Evolutionary conservation across 1,140 invertebrate genomes (phyloP), one percentile per base, ranked within the genome.

Genomic region (Zaprionus inermis): DNA sequence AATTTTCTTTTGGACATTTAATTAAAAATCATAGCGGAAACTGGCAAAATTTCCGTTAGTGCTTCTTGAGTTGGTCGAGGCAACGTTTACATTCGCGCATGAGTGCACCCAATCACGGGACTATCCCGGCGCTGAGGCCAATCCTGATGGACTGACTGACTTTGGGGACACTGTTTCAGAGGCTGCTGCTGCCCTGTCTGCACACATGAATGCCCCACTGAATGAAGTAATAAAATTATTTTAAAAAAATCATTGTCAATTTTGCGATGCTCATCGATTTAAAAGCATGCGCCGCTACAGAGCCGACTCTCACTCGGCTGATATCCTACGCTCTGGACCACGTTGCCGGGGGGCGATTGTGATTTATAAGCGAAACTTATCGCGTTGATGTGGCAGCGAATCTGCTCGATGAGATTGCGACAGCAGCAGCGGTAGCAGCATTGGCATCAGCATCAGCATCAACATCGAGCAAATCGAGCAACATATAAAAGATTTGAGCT

Each of bases 141-240:
- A 32, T 38, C 28, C 77, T 78, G 78, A 81, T 78, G 78, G 81
- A 44, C n/a, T 44, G 77, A 44, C n/a, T 44, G 81, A 74, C 81
- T 72, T 60, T 51, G 24, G 71, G 52, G 58, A 32, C 51, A 10
- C 34, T 58, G 10, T 58, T 34, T 54, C 51, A 28, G 51, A 6
- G 1, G 51, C 7, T 54, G 20, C 51, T 24, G 10, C 44, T 4
- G 5, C 24, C 24, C 24, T 18, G 71, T 41, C 58, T 60, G 71
- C 79, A 69, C 81, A 72, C 82, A 76, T 86, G 82, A 84, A 79
- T 84, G 78, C 76, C 63, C 55, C 71, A 68, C 61, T 84, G 83
- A 86, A 89, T 81, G 84, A 81, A 89, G 82, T 81, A 89, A 89
- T 89, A 89, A 89, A 89, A 89, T 89, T 89, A 89, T 89, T 89